These are phyloP conservation scores for Zophobas atratus DNA, from an alignment of 1,140 invertebrate genomes.

Conservation along the genomic window DNA sequence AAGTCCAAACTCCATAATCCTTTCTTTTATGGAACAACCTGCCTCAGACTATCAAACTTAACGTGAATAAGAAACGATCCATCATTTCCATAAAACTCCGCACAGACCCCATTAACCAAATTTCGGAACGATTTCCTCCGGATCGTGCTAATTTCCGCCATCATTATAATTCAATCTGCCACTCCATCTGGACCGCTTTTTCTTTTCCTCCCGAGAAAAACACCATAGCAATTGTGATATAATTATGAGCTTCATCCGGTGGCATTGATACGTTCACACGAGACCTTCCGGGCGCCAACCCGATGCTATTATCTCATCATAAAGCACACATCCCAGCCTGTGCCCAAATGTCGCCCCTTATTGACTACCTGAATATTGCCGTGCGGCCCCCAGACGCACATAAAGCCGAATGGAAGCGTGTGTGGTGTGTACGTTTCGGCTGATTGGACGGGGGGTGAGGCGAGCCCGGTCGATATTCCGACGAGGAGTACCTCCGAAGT, in stretches of 20 bases:
- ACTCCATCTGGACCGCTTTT: conserved; percentile 18
- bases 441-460: conserved; percentile 25
- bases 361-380: conserved; percentile 18
- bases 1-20: too few relatives aligned
- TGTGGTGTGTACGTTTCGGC: conserved; percentile 31
- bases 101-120: background rate
- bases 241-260: conserved; percentile 21
- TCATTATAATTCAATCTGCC: conserved; percentile 24
- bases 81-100: background rate
- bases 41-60: too few relatives aligned
- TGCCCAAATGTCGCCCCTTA: background rate
- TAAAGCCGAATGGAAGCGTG: conserved; percentile 24
- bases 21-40: too few relatives aligned
- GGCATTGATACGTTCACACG: conserved; percentile 28
- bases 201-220: conserved; percentile 17
- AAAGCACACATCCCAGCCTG: background rate
- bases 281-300: conserved; percentile 4
- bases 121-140: background rate
- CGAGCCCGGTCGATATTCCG: conserved; percentile 7
- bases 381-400: conserved; percentile 9
- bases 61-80: background rate
- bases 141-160: conserved; percentile 13
- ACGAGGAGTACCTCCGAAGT: background rate
- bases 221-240: conserved; percentile 19
- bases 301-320: background rate